Conservation (phyloP, 2,888 invertebrate species). For the Catocala sponsa region DNA sequence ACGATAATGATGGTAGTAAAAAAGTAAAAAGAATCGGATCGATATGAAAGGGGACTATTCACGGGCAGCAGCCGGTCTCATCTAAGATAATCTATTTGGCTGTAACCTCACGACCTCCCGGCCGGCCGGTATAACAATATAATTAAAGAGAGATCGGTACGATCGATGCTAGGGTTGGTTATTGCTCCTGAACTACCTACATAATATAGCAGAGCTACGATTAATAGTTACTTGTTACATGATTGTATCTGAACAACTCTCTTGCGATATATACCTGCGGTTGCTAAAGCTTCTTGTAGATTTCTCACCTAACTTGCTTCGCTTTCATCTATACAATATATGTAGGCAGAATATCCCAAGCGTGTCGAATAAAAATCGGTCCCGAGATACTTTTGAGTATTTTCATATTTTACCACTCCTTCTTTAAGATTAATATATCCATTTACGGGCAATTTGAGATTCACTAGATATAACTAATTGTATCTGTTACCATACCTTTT, state of each 20-base stretch:
- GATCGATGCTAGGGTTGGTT: conserved; percentile 52
- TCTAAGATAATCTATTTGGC: conserved; percentile 84
- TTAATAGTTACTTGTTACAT: background rate
- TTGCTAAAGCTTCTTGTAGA: background rate
- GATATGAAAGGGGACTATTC: conserved; percentile 77
- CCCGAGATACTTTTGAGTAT: too few species aligned
- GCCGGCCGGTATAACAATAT: conserved; percentile 82
- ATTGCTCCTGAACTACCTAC: conserved; percentile 46
- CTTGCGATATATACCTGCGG: background rate
- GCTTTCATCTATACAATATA: too few species aligned
- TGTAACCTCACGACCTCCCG: conserved; percentile 86
- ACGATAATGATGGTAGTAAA: conserved; percentile 72
- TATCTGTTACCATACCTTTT: too few species aligned
- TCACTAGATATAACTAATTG: too few species aligned
- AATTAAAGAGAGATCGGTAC: conserved; percentile 84
- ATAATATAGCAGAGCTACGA: conserved; percentile 1
- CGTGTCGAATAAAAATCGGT: too few species aligned
- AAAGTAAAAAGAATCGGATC: conserved; percentile 69
- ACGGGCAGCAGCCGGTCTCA: conserved; percentile 51
- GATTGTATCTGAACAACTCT: background rate
- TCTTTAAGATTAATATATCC: too few species aligned
- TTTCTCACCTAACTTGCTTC: background rate
- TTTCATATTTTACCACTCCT: too few species aligned
- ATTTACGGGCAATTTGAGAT: too few species aligned
- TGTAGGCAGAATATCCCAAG: too few species aligned